These are phyloP conservation scores for Ridgeia piscesae DNA, from an alignment of 1,140 invertebrate genomes.

Conservation along the genomic window DNA sequence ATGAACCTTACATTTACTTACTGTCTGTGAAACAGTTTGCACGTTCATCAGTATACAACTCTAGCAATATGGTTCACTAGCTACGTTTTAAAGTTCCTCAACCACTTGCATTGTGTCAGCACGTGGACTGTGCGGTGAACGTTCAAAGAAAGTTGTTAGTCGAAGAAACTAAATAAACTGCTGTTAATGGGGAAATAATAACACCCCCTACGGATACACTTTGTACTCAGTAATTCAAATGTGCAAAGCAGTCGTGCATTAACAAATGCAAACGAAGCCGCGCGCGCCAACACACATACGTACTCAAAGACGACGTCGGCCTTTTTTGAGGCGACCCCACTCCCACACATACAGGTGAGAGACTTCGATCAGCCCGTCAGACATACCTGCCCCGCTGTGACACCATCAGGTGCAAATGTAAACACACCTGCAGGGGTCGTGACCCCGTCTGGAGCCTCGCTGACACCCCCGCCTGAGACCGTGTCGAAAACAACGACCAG, in stretches of 20 bases:
- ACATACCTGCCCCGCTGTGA: background rate
- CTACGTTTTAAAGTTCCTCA: no score
- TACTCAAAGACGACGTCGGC: no score
- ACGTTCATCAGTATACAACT: no score
- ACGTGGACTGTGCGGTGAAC: background rate
- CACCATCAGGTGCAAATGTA: background rate
- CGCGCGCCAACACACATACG: background rate
- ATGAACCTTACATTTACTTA: no score
- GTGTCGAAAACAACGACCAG: background rate
- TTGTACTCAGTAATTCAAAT: background rate
- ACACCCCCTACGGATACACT: background rate
- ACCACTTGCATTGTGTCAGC: no score
- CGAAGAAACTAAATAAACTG: background rate
- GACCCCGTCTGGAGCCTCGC: background rate
- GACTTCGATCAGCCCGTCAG: background rate
- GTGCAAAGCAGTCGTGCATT: background rate
- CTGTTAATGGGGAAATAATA: background rate
- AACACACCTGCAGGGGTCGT: background rate
- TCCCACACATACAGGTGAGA: background rate
- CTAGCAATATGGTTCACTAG: no score
- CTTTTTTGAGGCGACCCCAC: background rate
- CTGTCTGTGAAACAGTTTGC: no score
- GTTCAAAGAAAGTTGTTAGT: background rate
- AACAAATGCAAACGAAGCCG: background rate
- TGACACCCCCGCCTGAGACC: background rate